Evolutionary conservation across 2,888 invertebrate genomes (phyloP).

Genomic region (Allophyes oxyacanthae): DNA sequence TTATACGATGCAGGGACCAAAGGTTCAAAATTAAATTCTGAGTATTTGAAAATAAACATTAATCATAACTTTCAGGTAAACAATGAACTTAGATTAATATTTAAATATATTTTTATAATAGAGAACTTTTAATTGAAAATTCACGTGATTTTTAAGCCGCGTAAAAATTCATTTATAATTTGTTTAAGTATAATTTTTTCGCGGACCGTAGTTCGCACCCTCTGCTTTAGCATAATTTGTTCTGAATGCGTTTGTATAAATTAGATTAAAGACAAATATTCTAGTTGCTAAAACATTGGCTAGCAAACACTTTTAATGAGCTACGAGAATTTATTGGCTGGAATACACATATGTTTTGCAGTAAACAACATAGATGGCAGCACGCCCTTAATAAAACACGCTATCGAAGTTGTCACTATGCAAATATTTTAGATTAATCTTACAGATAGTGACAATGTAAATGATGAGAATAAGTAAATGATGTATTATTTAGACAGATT

Average conservation of each 20-base stretch:
- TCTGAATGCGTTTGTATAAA: constrained; percentile 41
- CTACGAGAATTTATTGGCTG: constrained; percentile 33
- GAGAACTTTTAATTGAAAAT: too few relatives aligned
- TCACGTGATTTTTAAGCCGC: too few relatives aligned
- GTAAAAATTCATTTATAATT: too few relatives aligned
- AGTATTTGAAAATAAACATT: too few relatives aligned
- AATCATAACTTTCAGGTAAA: too few relatives aligned
- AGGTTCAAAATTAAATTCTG: too few relatives aligned
- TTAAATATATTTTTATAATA: too few relatives aligned
- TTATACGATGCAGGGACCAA: too few relatives aligned
- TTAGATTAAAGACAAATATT: constrained; percentile 47
- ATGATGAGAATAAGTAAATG: constrained; percentile 5
- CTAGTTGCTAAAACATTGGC: constrained; percentile 21
- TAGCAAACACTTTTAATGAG: constrained; percentile 45
- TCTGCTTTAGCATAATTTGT: constrained; percentile 56
- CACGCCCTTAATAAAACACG: constrained; percentile 3
- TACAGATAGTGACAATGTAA: neutral
- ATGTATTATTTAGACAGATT: constrained; percentile 5
- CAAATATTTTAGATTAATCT: constrained; percentile 2
- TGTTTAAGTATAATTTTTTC: too few relatives aligned
- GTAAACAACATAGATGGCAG: constrained; percentile 31
- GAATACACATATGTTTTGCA: constrained; percentile 21
- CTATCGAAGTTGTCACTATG: constrained; percentile 4
- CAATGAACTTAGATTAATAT: too few relatives aligned
- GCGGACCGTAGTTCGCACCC: too few relatives aligned